Percentiles rank a stretch among this genome's conserved stretches.
These are phyloP conservation scores for Eremophila alpestris DNA, from an alignment of 2,797 vertebrate genomes.

Conservation along the genomic window DNA sequence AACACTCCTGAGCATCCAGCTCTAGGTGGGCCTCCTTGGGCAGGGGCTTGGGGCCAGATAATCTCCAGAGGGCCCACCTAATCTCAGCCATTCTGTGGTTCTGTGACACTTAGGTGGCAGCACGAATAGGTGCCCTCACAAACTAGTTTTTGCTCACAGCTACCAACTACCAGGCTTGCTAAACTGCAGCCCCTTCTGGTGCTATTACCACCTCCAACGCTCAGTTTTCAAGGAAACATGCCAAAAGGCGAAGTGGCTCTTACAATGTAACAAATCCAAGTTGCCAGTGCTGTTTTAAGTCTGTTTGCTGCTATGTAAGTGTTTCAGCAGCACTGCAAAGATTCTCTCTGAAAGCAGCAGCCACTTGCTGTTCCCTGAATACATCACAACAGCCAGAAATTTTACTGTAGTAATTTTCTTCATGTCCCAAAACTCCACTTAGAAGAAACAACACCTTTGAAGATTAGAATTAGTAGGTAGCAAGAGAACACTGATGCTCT, in stretches of 20 bases:
- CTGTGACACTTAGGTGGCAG: not conserved
- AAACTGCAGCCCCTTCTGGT: not conserved
- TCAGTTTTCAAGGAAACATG: not conserved
- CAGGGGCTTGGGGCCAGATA: not conserved
- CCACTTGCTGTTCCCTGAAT: not conserved
- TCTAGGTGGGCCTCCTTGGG: not conserved
- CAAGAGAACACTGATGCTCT: not conserved
- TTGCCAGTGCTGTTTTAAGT: not conserved
- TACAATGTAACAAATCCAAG: not conserved
- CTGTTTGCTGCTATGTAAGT: not conserved
- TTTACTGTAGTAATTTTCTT: not conserved
- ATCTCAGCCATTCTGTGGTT: not conserved
- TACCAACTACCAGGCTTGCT: not conserved
- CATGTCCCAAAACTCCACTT: not conserved
- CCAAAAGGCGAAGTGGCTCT: not conserved
- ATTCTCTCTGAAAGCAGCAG: not conserved
- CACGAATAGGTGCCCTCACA: not conserved
- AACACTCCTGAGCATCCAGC: not conserved
- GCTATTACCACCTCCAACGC: not conserved
- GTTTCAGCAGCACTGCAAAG: not conserved
- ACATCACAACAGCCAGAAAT: not conserved
- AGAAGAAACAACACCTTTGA: not conserved
- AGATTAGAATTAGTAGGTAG: not conserved
- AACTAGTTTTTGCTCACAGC: not conserved
- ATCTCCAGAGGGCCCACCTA: not conserved